Evolutionary conservation across 2,113 vertebrate genomes (phyloP), one percentile per base, ranked within the genome.

Genomic region (Chaetodon trifascialis): DNA sequence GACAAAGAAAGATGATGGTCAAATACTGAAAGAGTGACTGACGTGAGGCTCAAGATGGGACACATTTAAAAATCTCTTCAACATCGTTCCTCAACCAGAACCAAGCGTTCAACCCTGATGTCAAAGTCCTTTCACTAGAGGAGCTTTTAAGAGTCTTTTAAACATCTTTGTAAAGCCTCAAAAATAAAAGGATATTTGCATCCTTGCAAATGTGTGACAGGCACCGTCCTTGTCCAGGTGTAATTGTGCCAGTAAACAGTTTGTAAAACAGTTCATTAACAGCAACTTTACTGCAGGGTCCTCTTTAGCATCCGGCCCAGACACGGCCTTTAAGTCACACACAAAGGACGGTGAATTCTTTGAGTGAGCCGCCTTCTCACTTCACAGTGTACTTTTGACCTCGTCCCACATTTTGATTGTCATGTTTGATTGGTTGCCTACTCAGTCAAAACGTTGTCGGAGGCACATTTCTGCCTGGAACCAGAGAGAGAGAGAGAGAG

Each of bases 371-470:
- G 11, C 47, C 15, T 3, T 77, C 52, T 10, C 15, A 46, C 55
- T 82, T 55, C 55, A 73, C 67, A 23, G 7, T 75, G 76, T 76
- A 76, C 82, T 59, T 88, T 83, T 93, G 88, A 90, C 86, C 79
- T 84, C 7, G 42, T 80, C 75, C 63, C 82, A 87, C 77, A 79
- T 90, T 91, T 83, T 82, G 70, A 85, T 82, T 87, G 89, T 86
- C 86, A 83, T 42, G 76, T 83, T 86, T 85, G 79, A 87, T 68
- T 86, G 85, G 83, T 67, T 73, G 80, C 69, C 54, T 86, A 38
- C 79, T 80, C 74, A 78, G 83, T 86, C 83, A 83, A 80, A 85
- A 74, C 58, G 83, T 55, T 56, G 49, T 83, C 56, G 47, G 68
- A 62, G 75, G 86, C 59, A 78, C 19, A 74, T 83, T 58, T 87